Percentiles rank a stretch among this genome's conserved stretches.
Conservation (phyloP, 1,140 invertebrate genomes). For the Drosophila bocqueti region DNA sequence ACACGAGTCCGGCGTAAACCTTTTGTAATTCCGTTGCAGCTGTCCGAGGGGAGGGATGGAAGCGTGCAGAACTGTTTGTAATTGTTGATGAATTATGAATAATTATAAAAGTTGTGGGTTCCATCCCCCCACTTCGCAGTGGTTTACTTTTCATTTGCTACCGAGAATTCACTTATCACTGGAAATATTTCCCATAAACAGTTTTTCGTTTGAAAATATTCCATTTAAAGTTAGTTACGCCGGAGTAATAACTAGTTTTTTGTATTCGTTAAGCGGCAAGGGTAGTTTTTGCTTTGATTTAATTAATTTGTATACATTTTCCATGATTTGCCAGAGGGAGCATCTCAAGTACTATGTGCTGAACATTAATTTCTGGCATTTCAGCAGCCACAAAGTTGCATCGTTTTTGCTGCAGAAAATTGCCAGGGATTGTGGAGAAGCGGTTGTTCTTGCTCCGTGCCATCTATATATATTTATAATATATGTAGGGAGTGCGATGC, state of each 20-base stretch:
- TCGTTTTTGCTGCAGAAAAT: constrained; percentile 12
- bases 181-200: neutral
- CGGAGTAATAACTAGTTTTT: neutral
- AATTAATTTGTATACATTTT: neutral
- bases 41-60: neutral
- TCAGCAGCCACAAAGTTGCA: constrained; percentile 19
- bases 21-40: constrained; percentile 18
- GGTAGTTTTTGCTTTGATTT: neutral
- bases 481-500: neutral
- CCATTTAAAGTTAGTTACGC: neutral
- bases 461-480: constrained; percentile 7
- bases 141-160: constrained; percentile 5
- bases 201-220: neutral
- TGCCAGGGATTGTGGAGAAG: constrained; percentile 31
- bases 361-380: constrained; percentile 11
- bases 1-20: constrained; percentile 4
- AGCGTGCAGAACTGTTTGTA: constrained; percentile 3
- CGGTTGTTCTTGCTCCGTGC: constrained; percentile 2
- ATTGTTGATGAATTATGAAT: constrained; percentile 36
- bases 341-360: neutral
- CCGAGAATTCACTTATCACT: neutral
- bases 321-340: neutral
- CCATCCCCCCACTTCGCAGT: neutral
- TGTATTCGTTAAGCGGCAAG: neutral
- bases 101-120: constrained; percentile 28